Evolutionary conservation across 2,888 invertebrate species (phyloP), one percentile per base, ranked within the genome.

Genomic region (Tachina grossa): DNA sequence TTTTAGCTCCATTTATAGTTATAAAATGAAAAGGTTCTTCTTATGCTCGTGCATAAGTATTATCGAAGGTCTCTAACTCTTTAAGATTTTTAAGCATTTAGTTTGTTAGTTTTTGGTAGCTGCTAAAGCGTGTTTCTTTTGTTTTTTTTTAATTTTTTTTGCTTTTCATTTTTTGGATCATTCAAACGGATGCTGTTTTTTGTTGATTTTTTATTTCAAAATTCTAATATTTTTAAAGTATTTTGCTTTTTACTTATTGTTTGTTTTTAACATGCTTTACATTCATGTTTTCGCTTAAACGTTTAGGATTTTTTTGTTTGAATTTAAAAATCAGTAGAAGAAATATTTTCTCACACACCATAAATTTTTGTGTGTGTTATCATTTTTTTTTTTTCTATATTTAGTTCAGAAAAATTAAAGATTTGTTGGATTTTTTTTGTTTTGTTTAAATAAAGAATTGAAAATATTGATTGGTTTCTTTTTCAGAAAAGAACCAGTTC

Each of bases 121-220:
- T 74, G 47, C 10, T 57, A 61, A 63, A 75, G 49, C 45, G 80
- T 85, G 57, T 74, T 84, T 66, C 74, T 81, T 85, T 82, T 84
- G 77, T 84, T 86, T 45, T 16, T 22, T 47, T 65, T 66, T 65
- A 3, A 10, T 45, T 8, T 80, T 83, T 78, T 81, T 57, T 41
- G 41, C 11, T 2, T 80, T 83, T 78, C 4, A 2, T 31, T 31
- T 81, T 57, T 47, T 45, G 76, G 68, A 72, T 59, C 82, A 68
- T 53, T 82, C 45, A 83, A 79, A 79, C 83, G 83, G 86, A 86
- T 86, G 86, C 86, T 78, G 81, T 78, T 80, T n/a, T 79, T 74
- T 75, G 69, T 66, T 65, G 59, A 14, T 43, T 77, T 57, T 51
- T 75, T 19, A 57, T 77, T 63, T 65, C 41, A 75, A 75, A 75